Evolutionary conservation across 2,113 vertebrate genomes (phyloP).

Genomic region (Corythornis cristatus): DNA sequence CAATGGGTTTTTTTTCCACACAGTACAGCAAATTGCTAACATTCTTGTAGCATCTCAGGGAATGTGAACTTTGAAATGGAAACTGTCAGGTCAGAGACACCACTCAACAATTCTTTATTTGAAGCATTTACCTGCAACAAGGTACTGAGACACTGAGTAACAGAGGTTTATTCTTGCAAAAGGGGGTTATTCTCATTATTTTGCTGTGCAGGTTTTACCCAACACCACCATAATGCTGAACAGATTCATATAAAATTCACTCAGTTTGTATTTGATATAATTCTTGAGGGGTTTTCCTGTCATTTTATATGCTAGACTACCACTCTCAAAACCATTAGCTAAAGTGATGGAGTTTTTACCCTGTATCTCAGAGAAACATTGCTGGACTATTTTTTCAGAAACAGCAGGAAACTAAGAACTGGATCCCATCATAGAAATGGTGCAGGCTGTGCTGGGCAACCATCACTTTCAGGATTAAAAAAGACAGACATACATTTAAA

Average conservation of each 20-base stretch:
- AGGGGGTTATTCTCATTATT: background rate
- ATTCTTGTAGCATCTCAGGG: conserved; percentile 7
- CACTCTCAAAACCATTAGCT: background rate
- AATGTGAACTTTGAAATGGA: conserved; percentile 37
- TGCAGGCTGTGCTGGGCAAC: background rate
- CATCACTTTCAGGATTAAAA: background rate
- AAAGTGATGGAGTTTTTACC: background rate
- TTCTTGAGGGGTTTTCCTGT: background rate
- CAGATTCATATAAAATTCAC: background rate
- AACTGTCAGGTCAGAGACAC: conserved; percentile 12
- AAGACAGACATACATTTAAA: background rate
- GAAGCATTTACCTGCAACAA: conserved; percentile 34
- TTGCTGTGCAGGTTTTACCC: background rate
- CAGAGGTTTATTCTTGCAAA: conserved; percentile 41
- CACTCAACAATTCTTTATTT: conserved; percentile 29
- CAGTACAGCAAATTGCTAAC: conserved; percentile 39
- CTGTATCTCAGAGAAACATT: background rate
- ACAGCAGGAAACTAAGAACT: background rate
- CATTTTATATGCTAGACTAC: background rate
- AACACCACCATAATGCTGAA: conserved; percentile 15
- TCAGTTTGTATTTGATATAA: background rate
- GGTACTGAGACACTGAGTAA: background rate
- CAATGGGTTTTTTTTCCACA: background rate
- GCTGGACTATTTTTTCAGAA: background rate
- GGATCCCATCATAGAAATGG: background rate